phyloP scores from a whole-genome alignment of 2,113 vertebrate genomes.

The Chauna torquata region DNA sequence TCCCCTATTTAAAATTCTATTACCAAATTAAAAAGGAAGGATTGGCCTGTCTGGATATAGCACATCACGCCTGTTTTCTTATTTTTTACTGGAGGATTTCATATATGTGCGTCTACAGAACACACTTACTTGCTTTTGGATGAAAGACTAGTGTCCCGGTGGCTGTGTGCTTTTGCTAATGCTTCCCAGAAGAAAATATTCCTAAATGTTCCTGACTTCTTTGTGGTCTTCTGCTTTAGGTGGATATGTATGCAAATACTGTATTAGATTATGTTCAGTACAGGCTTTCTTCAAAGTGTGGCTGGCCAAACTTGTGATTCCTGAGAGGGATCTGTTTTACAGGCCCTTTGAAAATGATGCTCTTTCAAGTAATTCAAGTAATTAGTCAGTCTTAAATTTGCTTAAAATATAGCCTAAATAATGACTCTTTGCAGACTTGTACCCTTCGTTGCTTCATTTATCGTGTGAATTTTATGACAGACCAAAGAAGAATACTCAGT shows the following conservation, averaged over 20 bases:
- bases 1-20: neutral
- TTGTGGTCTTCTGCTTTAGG: constrained; percentile 30
- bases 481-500: neutral
- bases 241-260: constrained; percentile 24
- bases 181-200: constrained; percentile 18
- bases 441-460: neutral
- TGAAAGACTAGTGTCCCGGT: neutral
- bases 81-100: neutral
- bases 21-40: neutral
- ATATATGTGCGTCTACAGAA: neutral
- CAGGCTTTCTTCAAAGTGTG: constrained; percentile 17
- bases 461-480: neutral
- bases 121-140: neutral
- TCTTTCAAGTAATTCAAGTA: constrained; percentile 29
- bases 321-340: constrained; percentile 23
- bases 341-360: constrained; percentile 18
- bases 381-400: constrained; percentile 30
- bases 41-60: neutral
- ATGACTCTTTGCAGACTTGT: constrained; percentile 14
- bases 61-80: neutral
- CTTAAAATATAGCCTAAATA: constrained; percentile 25
- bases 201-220: neutral
- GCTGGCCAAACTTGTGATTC: constrained; percentile 48
- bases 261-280: neutral
- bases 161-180: neutral